These are phyloP conservation scores for Zosterops borbonicus DNA, from an alignment of 2,113 vertebrate species.

Conservation along the genomic window DNA sequence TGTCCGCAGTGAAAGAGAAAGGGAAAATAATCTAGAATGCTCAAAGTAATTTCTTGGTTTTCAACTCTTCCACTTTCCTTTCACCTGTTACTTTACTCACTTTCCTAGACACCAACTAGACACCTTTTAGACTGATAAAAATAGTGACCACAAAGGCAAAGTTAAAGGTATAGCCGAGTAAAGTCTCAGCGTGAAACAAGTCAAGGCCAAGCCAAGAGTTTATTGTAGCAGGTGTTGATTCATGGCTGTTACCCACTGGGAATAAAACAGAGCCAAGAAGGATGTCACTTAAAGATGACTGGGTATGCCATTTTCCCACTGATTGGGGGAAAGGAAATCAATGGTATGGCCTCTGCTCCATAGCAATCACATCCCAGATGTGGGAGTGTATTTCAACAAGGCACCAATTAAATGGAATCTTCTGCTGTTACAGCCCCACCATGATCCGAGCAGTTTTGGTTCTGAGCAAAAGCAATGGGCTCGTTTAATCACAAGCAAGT, in stretches of 20 bases:
- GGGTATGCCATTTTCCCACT: neutral
- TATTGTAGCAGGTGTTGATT: neutral
- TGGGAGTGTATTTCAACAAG: neutral
- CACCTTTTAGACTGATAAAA: neutral
- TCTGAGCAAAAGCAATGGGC: neutral
- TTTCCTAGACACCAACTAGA: neutral
- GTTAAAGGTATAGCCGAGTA: neutral
- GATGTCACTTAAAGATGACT: neutral
- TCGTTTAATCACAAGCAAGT: neutral
- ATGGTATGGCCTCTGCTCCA: neutral
- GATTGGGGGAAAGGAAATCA: neutral
- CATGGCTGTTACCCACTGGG: neutral
- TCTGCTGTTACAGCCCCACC: neutral
- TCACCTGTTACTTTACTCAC: neutral
- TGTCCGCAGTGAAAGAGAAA: neutral
- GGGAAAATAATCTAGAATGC: neutral
- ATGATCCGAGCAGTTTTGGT: neutral
- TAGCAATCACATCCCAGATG: neutral
- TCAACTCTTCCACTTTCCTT: neutral
- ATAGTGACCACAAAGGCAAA: neutral
- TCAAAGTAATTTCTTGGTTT: neutral
- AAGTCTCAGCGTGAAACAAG: neutral
- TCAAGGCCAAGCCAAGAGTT: neutral
- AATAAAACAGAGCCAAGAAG: neutral
- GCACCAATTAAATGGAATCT: neutral